phyloP scores from a whole-genome alignment of 2,113 vertebrate species.

The Acanthisitta chloris region DNA sequence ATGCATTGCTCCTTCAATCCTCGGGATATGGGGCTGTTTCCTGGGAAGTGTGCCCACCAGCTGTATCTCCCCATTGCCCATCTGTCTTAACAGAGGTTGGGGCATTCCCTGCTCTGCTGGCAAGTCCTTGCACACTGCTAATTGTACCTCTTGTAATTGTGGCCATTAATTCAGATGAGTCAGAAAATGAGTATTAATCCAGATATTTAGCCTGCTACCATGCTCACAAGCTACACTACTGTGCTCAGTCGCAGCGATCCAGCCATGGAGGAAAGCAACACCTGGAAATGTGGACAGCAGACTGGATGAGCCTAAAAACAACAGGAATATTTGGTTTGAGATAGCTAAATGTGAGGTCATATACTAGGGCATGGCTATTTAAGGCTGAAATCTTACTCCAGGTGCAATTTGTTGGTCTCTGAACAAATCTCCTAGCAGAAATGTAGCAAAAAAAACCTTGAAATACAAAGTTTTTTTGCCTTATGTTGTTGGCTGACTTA shows the following conservation, averaged over 20 bases:
- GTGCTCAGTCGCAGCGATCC: background rate
- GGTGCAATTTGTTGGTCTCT: background rate
- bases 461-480: background rate
- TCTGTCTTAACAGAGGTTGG: background rate
- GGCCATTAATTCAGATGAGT: background rate
- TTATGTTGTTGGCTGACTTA: background rate
- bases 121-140: background rate
- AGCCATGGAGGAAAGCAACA: background rate
- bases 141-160: background rate
- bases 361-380: background rate
- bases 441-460: background rate
- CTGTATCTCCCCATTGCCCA: background rate
- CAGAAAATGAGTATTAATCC: background rate
- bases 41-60: background rate
- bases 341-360: background rate
- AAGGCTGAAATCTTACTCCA: background rate
- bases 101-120: background rate
- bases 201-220: background rate
- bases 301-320: background rate
- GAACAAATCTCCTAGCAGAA: background rate
- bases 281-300: fast-evolving
- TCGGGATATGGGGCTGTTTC: background rate
- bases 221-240: background rate
- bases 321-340: background rate
- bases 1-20: background rate